Conservation (phyloP, 2,888 invertebrate genomes). For the Rhagium mordax region DNA sequence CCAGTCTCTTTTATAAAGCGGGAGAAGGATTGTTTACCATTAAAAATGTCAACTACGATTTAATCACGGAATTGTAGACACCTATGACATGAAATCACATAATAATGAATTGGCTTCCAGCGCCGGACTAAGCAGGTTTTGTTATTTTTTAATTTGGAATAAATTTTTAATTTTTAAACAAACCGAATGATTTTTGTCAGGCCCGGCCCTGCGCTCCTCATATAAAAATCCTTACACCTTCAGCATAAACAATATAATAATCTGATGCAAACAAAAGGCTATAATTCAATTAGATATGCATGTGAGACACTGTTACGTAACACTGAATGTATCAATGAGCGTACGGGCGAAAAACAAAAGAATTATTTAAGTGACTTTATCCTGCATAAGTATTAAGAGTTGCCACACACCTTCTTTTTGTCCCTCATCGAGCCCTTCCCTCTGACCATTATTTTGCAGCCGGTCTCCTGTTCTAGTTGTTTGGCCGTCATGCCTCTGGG, state of each 20-base stretch:
- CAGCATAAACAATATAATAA: slow-evolving; percentile 18
- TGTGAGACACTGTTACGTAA: slow-evolving; percentile 29
- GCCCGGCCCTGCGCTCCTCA: not conserved
- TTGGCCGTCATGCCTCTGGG: slow-evolving; percentile 99
- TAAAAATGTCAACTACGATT: slow-evolving; percentile 3
- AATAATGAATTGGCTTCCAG: not conserved
- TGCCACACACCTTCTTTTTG: slow-evolving; percentile 93
- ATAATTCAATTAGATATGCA: slow-evolving; percentile 29
- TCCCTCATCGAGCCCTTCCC: slow-evolving; percentile 99
- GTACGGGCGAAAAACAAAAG: slow-evolving; percentile 25
- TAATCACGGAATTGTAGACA: not conserved
- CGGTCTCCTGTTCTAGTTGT: slow-evolving; percentile 99
- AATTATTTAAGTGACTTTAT: slow-evolving; percentile 16
- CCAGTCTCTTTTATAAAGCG: not conserved
- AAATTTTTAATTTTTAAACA: no score
- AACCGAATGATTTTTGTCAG: no score
- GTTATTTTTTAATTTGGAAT: not conserved
- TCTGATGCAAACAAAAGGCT: slow-evolving; percentile 6
- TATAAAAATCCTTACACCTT: not conserved
- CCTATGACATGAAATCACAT: not conserved
- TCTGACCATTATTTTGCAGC: slow-evolving; percentile 99
- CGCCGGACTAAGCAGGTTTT: not conserved
- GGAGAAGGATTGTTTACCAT: not conserved
- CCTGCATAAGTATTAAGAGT: not conserved
- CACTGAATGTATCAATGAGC: slow-evolving; percentile 13